Conservation (phyloP, 1,140 invertebrate species). For the Drosophila guanche region DNA sequence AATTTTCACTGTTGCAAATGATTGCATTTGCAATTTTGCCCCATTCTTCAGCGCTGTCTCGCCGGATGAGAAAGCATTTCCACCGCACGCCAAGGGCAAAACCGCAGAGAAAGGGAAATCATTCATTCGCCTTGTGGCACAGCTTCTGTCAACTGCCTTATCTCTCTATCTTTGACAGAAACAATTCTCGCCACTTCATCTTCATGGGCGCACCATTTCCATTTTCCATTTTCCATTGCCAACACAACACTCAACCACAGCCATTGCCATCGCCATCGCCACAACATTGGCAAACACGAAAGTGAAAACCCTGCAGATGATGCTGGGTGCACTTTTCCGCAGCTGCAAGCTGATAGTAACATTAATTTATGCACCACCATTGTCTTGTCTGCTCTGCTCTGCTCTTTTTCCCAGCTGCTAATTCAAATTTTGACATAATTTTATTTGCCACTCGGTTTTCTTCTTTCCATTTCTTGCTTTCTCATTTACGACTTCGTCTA, state of each 20-base stretch:
- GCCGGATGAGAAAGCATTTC: slow-evolving; percentile 54
- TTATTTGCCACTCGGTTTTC: slow-evolving; percentile 30
- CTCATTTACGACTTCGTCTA: slow-evolving; percentile 61
- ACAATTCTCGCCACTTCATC: slow-evolving; percentile 57
- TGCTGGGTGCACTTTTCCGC: slow-evolving; percentile 44
- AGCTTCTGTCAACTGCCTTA: slow-evolving; percentile 43
- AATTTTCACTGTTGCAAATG: slow-evolving; percentile 29
- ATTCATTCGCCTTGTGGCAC: slow-evolving; percentile 1
- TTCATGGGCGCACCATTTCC: slow-evolving; percentile 18
- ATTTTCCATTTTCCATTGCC: not conserved
- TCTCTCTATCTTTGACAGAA: slow-evolving; percentile 19
- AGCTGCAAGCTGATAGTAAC: slow-evolving; percentile 59
- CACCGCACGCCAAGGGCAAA: slow-evolving; percentile 47
- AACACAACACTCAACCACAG: slow-evolving; percentile 4
- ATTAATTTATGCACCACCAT: slow-evolving; percentile 69
- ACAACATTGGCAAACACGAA: slow-evolving; percentile 41
- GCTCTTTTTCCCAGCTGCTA: slow-evolving; percentile 53
- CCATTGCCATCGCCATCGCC: slow-evolving; percentile 4
- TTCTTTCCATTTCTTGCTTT: slow-evolving; percentile 46
- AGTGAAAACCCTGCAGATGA: slow-evolving; percentile 59
- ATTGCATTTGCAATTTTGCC: slow-evolving; percentile 59
- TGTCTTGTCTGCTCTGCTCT: slow-evolving; percentile 43
- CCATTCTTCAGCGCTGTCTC: slow-evolving; percentile 31
- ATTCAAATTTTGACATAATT: slow-evolving; percentile 82
- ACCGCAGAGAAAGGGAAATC: slow-evolving; percentile 41